Evolutionary conservation across 2,888 invertebrate species (phyloP).

Genomic region (Tuta absoluta): DNA sequence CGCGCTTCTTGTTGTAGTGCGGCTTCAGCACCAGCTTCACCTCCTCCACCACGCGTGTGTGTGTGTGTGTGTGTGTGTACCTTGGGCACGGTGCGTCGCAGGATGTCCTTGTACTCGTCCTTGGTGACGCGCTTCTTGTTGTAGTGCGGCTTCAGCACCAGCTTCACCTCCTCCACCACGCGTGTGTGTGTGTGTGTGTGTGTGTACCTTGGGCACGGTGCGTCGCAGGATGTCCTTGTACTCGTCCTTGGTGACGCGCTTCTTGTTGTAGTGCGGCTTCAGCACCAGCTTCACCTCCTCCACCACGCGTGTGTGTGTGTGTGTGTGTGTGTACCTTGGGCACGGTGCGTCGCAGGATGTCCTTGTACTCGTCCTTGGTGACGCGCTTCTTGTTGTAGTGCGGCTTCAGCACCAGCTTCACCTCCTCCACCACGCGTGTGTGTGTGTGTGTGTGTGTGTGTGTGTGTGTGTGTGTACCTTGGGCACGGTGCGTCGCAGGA

Average conservation of each 20-base stretch:
- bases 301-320: constrained; percentile 85
- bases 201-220: constrained; percentile 96
- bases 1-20: constrained; percentile 95
- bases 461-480: constrained; percentile 85
- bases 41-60: constrained; percentile 93
- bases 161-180: constrained; percentile 98
- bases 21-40: constrained; percentile 98
- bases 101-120: constrained; percentile 98
- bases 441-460: background rate
- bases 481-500: constrained; percentile 96
- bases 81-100: constrained; percentile 98
- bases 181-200: constrained; percentile 58
- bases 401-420: constrained; percentile 96
- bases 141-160: constrained; percentile 97
- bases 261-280: constrained; percentile 97
- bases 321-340: constrained; percentile 89
- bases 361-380: constrained; percentile 98
- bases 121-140: constrained; percentile 96
- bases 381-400: constrained; percentile 97
- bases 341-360: constrained; percentile 96
- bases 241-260: constrained; percentile 96
- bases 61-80: constrained; percentile 72
- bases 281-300: constrained; percentile 98
- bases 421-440: constrained; percentile 95
- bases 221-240: constrained; percentile 98